phyloP scores from a whole-genome alignment of 2,888 invertebrate genomes.

The Pseudococcus jackbeardsleyi region DNA sequence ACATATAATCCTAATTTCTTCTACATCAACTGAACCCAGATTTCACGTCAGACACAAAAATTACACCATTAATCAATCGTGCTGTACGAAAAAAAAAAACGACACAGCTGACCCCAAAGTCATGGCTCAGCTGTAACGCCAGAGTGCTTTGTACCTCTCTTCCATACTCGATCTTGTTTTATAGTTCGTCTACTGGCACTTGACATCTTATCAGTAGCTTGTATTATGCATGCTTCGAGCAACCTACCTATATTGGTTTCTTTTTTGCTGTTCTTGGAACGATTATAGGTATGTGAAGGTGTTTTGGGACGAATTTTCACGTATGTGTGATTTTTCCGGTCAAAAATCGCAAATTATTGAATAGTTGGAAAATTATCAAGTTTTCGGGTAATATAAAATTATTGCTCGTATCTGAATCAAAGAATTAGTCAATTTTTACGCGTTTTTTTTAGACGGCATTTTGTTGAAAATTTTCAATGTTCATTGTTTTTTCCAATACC shows the following conservation, averaged over 20 bases:
- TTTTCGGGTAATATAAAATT: too few relatives aligned
- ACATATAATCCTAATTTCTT: neutral
- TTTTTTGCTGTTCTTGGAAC: neutral
- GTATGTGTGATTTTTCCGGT: too few relatives aligned
- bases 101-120: neutral
- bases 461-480: too few relatives aligned
- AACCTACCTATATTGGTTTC: neutral
- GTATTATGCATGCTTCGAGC: neutral
- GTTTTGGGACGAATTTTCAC: too few relatives aligned
- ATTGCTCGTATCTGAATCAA: too few relatives aligned
- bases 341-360: too few relatives aligned
- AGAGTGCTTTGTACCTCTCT: neutral
- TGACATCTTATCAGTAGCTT: constrained; percentile 1
- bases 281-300: too few relatives aligned
- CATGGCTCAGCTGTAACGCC: neutral
- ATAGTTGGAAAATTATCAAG: too few relatives aligned
- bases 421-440: too few relatives aligned
- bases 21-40: neutral
- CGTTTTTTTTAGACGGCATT: too few relatives aligned
- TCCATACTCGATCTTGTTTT: neutral
- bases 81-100: neutral
- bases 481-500: too few relatives aligned
- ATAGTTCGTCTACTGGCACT: neutral
- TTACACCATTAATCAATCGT: constrained; percentile 17
- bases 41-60: constrained; percentile 2